A percentile compares a stretch with the other conserved stretches of the same genome.
phyloP scores from a whole-genome alignment of 2,888 invertebrate genomes.

The Drosophila stalkeri region DNA sequence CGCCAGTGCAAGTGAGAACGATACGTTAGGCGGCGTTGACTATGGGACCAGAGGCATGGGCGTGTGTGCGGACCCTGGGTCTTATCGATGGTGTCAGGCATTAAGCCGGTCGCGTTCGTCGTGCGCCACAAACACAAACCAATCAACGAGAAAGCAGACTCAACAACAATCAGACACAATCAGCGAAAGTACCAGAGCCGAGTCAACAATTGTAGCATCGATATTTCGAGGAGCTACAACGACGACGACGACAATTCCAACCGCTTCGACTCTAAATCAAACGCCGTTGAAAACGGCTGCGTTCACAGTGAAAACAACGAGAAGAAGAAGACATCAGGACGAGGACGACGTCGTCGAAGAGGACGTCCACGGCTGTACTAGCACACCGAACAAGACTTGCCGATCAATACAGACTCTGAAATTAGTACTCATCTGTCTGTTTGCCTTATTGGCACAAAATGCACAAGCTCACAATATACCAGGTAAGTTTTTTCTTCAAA shows the following conservation, averaged over 20 bases:
- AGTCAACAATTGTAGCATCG: slow-evolving; percentile 35
- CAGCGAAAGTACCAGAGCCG: slow-evolving; percentile 40
- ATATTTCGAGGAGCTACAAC: slow-evolving; percentile 45
- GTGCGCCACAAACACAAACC: slow-evolving; percentile 83
- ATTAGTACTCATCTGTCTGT: slow-evolving; percentile 80
- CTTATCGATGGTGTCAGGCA: slow-evolving; percentile 88
- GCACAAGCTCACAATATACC: slow-evolving; percentile 85
- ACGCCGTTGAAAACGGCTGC: slow-evolving; percentile 58
- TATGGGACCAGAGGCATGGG: slow-evolving; percentile 97
- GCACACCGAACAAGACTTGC: slow-evolving; percentile 27
- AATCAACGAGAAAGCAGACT: slow-evolving; percentile 42
- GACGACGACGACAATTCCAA: slow-evolving; percentile 26
- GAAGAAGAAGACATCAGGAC: slow-evolving; percentile 51
- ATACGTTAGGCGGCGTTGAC: slow-evolving; percentile 91
- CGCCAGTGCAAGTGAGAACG: slow-evolving; percentile 89
- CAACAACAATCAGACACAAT: slow-evolving; percentile 57
- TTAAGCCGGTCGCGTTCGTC: slow-evolving; percentile 87
- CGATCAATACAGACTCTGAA: slow-evolving; percentile 66
- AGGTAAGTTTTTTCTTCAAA: slow-evolving; percentile 75
- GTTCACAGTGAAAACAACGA: slow-evolving; percentile 68
- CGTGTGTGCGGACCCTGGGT: slow-evolving; percentile 94
- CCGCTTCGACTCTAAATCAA: slow-evolving; percentile 47
- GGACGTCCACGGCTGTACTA: slow-evolving; percentile 46
- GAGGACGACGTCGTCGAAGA: slow-evolving; percentile 55
- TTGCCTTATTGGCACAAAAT: slow-evolving; percentile 82